These are phyloP conservation scores for Agrotis ipsilon DNA, from an alignment of 2,888 invertebrate species.

Conservation along the genomic window DNA sequence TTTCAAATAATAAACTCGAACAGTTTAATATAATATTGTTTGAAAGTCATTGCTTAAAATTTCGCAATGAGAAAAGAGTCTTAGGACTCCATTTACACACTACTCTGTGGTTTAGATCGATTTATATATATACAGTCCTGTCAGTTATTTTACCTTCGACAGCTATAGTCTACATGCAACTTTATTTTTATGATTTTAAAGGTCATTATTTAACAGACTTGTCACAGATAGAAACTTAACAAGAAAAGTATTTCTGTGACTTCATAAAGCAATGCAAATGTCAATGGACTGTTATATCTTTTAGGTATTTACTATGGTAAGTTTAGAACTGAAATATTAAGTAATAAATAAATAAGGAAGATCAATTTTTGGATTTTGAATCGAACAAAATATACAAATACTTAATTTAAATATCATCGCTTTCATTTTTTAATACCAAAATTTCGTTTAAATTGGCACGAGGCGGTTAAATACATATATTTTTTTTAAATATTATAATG, in stretches of 20 bases:
- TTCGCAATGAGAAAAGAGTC: not conserved
- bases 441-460: slow-evolving; percentile 2
- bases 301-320: not conserved
- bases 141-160: not conserved
- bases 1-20: slow-evolving; percentile 23
- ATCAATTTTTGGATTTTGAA: slow-evolving; percentile 5
- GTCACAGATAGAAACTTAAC: too few relatives aligned
- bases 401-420: not conserved
- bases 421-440: not conserved
- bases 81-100: not conserved
- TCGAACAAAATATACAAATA: slow-evolving; percentile 41
- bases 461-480: not conserved
- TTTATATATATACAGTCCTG: not conserved
- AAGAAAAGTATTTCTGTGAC: too few relatives aligned
- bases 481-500: not conserved
- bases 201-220: not conserved
- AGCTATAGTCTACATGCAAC: not conserved
- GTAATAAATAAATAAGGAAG: slow-evolving; percentile 11
- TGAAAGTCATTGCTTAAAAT: not conserved
- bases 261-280: too few relatives aligned
- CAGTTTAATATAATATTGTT: not conserved
- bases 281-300: not conserved
- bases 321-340: not conserved
- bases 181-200: not conserved
- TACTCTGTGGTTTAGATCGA: not conserved